Evolutionary conservation across 2,797 vertebrate species (phyloP).

Genomic region (Luscinia megarhynchos): DNA sequence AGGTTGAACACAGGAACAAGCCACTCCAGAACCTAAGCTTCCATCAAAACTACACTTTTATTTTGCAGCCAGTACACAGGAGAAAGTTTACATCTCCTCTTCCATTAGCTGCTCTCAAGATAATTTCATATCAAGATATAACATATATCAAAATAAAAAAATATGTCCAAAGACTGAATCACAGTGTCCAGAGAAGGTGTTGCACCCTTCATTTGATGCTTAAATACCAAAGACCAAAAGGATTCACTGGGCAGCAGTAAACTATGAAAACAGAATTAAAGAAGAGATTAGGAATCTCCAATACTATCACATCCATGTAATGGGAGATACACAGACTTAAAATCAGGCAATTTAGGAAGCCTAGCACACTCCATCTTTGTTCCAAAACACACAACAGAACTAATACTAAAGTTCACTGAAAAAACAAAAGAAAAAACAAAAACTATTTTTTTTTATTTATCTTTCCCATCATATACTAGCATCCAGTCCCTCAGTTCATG

Average conservation of each 20-base stretch:
- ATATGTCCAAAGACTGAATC: not conserved
- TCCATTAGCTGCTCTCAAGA: not conserved
- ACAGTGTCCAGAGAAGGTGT: not conserved
- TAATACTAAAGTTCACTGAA: not conserved
- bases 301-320: not conserved
- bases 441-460: not conserved
- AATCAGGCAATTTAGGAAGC: not conserved
- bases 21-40: not conserved
- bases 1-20: not conserved
- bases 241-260: not conserved
- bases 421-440: not conserved
- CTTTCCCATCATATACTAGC: not conserved
- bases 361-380: not conserved
- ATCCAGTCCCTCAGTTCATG: not conserved
- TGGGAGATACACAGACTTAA: not conserved
- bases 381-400: not conserved
- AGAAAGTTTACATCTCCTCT: not conserved
- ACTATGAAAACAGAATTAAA: not conserved
- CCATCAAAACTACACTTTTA: not conserved
- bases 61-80: not conserved
- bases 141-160: not conserved
- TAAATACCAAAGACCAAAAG: not conserved
- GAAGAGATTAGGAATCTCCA: not conserved
- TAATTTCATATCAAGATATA: not conserved
- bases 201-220: not conserved